A percentile compares a stretch with the other conserved stretches of the same genome.
phyloP scores from a whole-genome alignment of 2,113 vertebrate genomes.

The Scomber japonicus region DNA sequence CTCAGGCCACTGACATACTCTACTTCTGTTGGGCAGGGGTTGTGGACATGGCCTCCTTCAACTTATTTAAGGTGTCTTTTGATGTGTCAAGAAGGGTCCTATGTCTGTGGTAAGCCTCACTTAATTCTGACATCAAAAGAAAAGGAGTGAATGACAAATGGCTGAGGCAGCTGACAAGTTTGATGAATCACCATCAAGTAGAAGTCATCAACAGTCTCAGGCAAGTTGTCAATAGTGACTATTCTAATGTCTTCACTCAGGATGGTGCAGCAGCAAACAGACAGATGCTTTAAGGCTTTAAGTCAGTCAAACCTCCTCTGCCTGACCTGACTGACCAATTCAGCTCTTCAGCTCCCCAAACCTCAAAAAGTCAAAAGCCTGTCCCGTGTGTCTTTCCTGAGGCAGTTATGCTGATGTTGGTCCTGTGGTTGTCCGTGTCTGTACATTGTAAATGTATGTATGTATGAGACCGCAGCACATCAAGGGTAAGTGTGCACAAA shows the following conservation, averaged over 20 bases:
- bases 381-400: constrained; percentile 19
- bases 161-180: constrained; percentile 25
- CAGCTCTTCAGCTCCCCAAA: constrained; percentile 40
- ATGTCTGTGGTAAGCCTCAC: constrained; percentile 30
- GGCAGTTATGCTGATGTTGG: constrained; percentile 16
- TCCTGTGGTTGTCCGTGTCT: constrained; percentile 27
- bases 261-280: constrained; percentile 37
- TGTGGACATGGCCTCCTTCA: constrained; percentile 40
- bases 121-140: constrained; percentile 43
- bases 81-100: constrained; percentile 29
- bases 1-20: constrained; percentile 42
- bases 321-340: constrained; percentile 15
- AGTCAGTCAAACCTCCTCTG: constrained; percentile 70
- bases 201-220: constrained; percentile 19
- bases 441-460: constrained; percentile 23
- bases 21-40: constrained; percentile 29
- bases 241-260: not conserved
- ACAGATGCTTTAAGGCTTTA: constrained; percentile 56
- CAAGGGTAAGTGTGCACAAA: constrained; percentile 46
- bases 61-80: constrained; percentile 55
- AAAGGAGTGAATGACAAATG: constrained; percentile 43
- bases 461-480: constrained; percentile 9
- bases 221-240: constrained; percentile 13
- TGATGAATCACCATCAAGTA: not conserved
- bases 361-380: constrained; percentile 23